Conservation (phyloP, 2,113 vertebrate genomes). For the Bujurquina vittata region DNA sequence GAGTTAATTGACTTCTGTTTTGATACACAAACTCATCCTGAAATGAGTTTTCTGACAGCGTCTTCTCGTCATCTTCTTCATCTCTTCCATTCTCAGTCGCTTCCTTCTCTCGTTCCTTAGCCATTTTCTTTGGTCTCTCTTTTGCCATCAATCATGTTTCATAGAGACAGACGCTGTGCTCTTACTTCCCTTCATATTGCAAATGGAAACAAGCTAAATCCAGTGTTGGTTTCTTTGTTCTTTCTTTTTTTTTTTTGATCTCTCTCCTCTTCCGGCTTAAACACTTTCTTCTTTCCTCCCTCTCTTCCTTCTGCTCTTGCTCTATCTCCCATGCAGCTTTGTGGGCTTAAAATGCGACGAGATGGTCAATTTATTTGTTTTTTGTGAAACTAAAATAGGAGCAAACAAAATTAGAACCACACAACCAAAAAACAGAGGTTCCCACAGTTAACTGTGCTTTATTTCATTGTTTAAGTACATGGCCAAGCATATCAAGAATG, state of each 20-base stretch:
- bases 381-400: background rate
- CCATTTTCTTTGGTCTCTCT: background rate
- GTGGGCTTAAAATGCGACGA: background rate
- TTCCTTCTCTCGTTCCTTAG: background rate
- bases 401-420: background rate
- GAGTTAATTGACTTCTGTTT: conserved; percentile 22
- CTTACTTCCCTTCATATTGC: background rate
- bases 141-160: background rate
- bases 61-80: background rate
- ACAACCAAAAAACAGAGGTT: background rate
- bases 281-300: background rate
- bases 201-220: conserved; percentile 7
- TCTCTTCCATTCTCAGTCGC: background rate
- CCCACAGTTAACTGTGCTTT: background rate
- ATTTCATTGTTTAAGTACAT: background rate
- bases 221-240: background rate
- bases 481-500: background rate
- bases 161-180: background rate
- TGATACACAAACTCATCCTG: background rate
- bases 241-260: background rate
- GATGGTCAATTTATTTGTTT: background rate
- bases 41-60: background rate
- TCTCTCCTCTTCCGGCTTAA: background rate
- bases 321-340: background rate
- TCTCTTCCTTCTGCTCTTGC: background rate